Evolutionary conservation across 2,888 invertebrate species (phyloP).

Genomic region (Bembecia ichneumoniformis): DNA sequence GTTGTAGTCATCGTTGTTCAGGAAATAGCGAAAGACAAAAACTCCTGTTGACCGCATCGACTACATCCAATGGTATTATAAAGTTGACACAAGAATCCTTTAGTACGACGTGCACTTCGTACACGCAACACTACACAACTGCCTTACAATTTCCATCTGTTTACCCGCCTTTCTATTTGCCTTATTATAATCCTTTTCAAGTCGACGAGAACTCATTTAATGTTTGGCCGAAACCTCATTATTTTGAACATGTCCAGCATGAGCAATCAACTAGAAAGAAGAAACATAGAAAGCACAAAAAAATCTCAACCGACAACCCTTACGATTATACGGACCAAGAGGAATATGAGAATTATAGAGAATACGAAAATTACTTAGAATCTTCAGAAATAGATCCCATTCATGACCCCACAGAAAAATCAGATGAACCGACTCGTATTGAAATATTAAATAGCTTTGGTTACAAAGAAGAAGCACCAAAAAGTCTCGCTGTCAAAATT

Average conservation of each 20-base stretch:
- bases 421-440: too few species aligned
- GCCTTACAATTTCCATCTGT: conserved; percentile 8
- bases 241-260: neutral
- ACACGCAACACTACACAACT: neutral
- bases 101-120: neutral
- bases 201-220: neutral
- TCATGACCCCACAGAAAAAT: too few species aligned
- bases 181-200: conserved; percentile 18
- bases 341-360: too few species aligned
- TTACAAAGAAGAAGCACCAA: too few species aligned
- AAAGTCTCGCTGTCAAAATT: too few species aligned
- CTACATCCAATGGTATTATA: neutral
- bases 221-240: neutral
- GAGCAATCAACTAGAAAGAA: neutral
- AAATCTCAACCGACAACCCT: too few species aligned
- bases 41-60: neutral
- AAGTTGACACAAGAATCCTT: neutral
- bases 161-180: conserved; percentile 23
- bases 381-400: too few species aligned
- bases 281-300: neutral
- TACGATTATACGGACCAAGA: too few species aligned
- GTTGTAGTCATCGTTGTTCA: conserved; percentile 20
- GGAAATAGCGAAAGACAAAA: conserved; percentile 11
- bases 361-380: too few species aligned
- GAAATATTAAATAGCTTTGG: too few species aligned